These are phyloP conservation scores for Panagrolaimus sp. DNA, from an alignment of 1,140 invertebrate species.

Conservation along the genomic window DNA sequence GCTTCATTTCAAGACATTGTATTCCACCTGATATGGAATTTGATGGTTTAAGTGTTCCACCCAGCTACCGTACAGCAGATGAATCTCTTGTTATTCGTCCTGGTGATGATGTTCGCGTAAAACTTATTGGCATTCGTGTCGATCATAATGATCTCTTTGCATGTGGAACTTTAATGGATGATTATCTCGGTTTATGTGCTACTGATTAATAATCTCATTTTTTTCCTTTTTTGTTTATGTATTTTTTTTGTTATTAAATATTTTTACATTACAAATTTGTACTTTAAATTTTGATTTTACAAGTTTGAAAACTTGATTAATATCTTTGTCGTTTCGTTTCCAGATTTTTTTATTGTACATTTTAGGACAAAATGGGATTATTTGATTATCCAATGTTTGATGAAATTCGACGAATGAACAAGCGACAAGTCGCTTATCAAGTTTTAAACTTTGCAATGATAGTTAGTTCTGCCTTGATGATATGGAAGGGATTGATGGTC, in stretches of 20 bases:
- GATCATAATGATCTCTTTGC: slow-evolving; percentile 86
- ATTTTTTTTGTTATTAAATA: background rate
- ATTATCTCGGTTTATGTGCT: slow-evolving; percentile 72
- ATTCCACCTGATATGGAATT: slow-evolving; percentile 99
- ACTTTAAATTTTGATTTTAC: background rate
- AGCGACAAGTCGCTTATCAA: slow-evolving; percentile 85
- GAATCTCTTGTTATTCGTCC: slow-evolving; percentile 90
- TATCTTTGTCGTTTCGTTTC: background rate
- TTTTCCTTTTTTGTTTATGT: slow-evolving; percentile 11
- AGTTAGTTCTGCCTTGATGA: slow-evolving; percentile 97
- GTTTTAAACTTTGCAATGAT: slow-evolving; percentile 99
- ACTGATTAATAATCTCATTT: slow-evolving; percentile 38
- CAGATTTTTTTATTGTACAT: background rate
- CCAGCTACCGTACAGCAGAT: slow-evolving; percentile 97
- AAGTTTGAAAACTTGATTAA: background rate
- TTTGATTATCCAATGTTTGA: slow-evolving; percentile 66
- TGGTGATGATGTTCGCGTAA: slow-evolving; percentile 91
- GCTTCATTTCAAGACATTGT: slow-evolving; percentile 97
- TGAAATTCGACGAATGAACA: slow-evolving; percentile 92
- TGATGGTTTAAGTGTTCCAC: slow-evolving; percentile 91
- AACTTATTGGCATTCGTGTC: slow-evolving; percentile 95
- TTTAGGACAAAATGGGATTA: slow-evolving; percentile 18
- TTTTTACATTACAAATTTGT: background rate
- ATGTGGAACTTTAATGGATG: slow-evolving; percentile 95
- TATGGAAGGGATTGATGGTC: slow-evolving; percentile 99